Evolutionary conservation across 2,797 vertebrate species (phyloP), one percentile per base, ranked within the genome.

Genomic region (Molossus alvarezi): DNA sequence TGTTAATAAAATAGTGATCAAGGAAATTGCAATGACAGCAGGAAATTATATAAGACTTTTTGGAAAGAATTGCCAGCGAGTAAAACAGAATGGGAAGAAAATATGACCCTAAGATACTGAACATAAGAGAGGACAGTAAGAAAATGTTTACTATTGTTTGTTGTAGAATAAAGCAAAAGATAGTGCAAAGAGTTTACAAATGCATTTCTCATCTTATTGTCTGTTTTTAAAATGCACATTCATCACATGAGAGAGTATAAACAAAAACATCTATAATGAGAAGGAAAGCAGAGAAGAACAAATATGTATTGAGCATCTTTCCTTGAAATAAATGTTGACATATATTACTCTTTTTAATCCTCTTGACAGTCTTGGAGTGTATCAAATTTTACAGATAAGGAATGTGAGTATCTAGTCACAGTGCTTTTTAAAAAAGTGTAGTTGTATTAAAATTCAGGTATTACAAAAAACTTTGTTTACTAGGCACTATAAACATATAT

Each of bases 11-110:
- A 57, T 33, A 53, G 2, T 27, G 17, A 57, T 67, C 21, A 82
- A 88, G 62, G 8, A 91, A 51, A 90, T 53, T 1, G 1, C 8
- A 71, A 6, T n/a, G 3, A 13, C 14, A 25, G 51, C n/a, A 88
- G n/a, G 29, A 14, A 90, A 92, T 67, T 58, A 75, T 27, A 23
- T 4, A 90, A 90, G 10, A 69, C 1, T 3, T 12, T 25, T 76
- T 33, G 4, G 4, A 33, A 85, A 91, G 20, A 33, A 6, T 64
- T 86, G 0, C 5, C 15, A 91, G 21, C 1, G 89, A 72, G 45
- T 86, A 69, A 90, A 94, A 89, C 29, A 62, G 18, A 62, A 73
- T 10, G 9, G 4, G 9, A n/a, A 75, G 12, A 85, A 96, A 79
- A 83, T 76, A 67, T 10, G 73, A 79, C 79, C 53, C 37, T 94